Conservation (phyloP, 2,888 invertebrate species). For the Protophormia terraenovae region DNA sequence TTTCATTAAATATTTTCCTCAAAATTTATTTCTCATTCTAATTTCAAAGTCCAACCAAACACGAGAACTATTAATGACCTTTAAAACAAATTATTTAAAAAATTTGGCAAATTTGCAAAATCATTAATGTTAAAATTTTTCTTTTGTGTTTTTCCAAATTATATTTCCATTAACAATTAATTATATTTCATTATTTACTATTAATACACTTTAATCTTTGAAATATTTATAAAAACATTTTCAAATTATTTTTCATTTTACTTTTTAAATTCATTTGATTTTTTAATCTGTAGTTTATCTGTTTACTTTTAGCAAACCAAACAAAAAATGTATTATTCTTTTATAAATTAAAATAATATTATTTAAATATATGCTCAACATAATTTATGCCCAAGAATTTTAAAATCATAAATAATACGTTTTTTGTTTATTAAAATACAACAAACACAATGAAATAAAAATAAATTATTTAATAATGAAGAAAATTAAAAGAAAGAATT, state of each 20-base stretch:
- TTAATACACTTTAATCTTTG: background rate
- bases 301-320: background rate
- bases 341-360: background rate
- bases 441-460: background rate
- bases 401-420: constrained; percentile 5
- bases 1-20: no score
- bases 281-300: background rate
- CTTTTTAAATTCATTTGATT: background rate
- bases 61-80: background rate
- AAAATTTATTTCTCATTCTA: no score
- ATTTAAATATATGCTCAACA: background rate
- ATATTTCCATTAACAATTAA: background rate
- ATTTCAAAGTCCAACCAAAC: background rate
- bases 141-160: background rate
- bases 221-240: background rate
- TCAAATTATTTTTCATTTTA: background rate
- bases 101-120: background rate
- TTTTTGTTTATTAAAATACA: constrained; percentile 1
- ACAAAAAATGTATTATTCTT: background rate
- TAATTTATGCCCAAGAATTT: background rate
- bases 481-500: background rate
- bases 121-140: background rate
- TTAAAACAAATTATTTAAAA: background rate
- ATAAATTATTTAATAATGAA: constrained; percentile 12
- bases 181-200: background rate